A percentile compares a stretch with the other conserved stretches of the same genome.
Conservation (phyloP, 2,888 invertebrate genomes). For the Liodrosophila aerea region DNA sequence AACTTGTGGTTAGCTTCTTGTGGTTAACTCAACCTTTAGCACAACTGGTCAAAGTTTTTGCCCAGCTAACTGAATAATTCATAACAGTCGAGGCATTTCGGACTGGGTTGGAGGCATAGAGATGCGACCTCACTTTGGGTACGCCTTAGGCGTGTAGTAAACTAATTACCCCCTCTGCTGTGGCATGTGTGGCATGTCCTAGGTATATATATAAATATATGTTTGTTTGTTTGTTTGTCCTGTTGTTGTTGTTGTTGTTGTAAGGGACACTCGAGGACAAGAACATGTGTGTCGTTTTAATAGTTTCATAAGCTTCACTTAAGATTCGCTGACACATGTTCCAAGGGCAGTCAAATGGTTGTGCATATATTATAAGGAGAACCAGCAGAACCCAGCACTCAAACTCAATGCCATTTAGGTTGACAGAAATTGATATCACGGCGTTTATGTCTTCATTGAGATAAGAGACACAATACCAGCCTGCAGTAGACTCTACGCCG, state of each 20-base stretch:
- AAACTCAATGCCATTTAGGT: constrained; percentile 70
- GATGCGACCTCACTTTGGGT: constrained; percentile 1
- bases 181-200: constrained; percentile 10
- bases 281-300: constrained; percentile 69
- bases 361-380: constrained; percentile 62
- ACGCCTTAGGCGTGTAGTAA: constrained; percentile 72
- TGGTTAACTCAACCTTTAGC: constrained; percentile 40
- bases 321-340: constrained; percentile 83
- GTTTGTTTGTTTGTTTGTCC: constrained; percentile 24
- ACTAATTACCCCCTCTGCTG: constrained; percentile 67
- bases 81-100: constrained; percentile 36
- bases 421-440: constrained; percentile 80
- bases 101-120: neutral
- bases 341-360: constrained; percentile 76
- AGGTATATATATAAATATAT: constrained; percentile 3
- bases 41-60: constrained; percentile 66
- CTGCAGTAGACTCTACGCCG: constrained; percentile 8
- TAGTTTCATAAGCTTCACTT: constrained; percentile 82
- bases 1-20: constrained; percentile 54
- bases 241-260: constrained; percentile 34
- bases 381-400: constrained; percentile 19
- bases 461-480: constrained; percentile 49
- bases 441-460: constrained; percentile 77
- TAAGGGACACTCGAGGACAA: constrained; percentile 41
- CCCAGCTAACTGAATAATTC: constrained; percentile 64